Conservation (phyloP, 2,888 invertebrate species). For the Willowsia nigromaculata region DNA sequence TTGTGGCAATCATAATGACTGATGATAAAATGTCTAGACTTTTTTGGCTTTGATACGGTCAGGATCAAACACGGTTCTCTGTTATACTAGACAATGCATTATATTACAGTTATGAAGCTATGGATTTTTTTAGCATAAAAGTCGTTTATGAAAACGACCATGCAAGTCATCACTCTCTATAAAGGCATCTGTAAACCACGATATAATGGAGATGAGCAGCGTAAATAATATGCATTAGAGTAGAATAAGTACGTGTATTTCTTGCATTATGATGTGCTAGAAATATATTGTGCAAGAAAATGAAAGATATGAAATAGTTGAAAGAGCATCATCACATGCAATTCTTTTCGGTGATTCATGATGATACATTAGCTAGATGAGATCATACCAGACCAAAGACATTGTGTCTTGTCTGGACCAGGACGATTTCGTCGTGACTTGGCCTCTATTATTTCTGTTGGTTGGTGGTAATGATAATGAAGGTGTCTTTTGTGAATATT, state of each 20-base stretch:
- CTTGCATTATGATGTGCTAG: no score
- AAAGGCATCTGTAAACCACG: background rate
- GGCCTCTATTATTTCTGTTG: background rate
- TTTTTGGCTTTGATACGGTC: conserved; percentile 31
- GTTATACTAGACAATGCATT: background rate
- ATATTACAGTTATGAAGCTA: background rate
- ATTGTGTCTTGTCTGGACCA: background rate
- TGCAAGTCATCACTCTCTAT: background rate
- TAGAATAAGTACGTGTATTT: no score
- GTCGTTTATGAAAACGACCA: background rate
- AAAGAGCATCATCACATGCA: background rate
- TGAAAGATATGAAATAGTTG: background rate
- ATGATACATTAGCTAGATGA: background rate
- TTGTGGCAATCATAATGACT: conserved; percentile 25
- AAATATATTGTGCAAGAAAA: background rate
- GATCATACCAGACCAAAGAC: background rate
- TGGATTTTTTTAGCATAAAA: background rate
- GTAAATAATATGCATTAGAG: background rate
- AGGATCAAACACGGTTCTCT: background rate
- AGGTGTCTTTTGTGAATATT: conserved; percentile 9
- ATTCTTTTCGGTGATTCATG: conserved; percentile 33
- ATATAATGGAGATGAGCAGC: background rate
- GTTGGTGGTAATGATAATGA: background rate
- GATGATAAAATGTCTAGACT: conserved; percentile 36
- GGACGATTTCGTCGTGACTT: conserved; percentile 4